Percentiles rank a stretch among this genome's conserved stretches.
Evolutionary conservation across 2,113 vertebrate species (phyloP).

Genomic region (Calypte anna): DNA sequence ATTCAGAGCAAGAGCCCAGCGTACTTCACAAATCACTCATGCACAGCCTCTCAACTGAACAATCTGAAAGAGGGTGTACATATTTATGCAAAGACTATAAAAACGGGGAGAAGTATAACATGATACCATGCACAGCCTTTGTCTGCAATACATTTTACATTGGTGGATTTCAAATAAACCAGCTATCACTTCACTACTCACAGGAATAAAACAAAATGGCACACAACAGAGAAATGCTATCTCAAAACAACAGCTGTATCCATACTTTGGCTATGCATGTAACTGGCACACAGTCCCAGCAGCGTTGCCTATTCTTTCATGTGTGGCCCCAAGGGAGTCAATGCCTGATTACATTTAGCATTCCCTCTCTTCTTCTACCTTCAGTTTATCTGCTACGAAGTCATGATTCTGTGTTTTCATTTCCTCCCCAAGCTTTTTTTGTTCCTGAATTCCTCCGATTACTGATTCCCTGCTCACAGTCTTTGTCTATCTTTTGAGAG

Average conservation of each 20-base stretch:
- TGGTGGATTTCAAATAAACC: slow-evolving; percentile 38
- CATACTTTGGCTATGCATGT: neutral
- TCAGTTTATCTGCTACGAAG: neutral
- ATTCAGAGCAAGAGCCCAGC: neutral
- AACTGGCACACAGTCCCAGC: neutral
- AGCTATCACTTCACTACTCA: slow-evolving; percentile 13
- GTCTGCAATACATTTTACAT: slow-evolving; percentile 29
- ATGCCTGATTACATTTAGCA: neutral
- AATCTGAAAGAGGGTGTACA: neutral
- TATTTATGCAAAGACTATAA: neutral
- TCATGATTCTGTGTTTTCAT: neutral
- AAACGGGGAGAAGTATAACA: neutral
- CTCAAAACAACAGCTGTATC: slow-evolving; percentile 53
- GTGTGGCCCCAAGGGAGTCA: neutral
- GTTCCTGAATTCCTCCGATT: neutral
- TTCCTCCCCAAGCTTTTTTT: neutral
- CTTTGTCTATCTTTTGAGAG: neutral
- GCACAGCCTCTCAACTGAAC: neutral
- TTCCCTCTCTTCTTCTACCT: neutral
- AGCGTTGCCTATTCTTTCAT: neutral
- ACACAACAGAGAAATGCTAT: slow-evolving; percentile 50
- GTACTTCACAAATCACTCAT: neutral
- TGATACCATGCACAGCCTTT: neutral
- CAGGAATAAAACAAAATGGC: slow-evolving; percentile 35
- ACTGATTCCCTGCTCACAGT: neutral